Percentiles rank a stretch among this genome's conserved stretches.
These are phyloP conservation scores for Mythimna albipuncta DNA, from an alignment of 2,888 invertebrate genomes.

Conservation along the genomic window DNA sequence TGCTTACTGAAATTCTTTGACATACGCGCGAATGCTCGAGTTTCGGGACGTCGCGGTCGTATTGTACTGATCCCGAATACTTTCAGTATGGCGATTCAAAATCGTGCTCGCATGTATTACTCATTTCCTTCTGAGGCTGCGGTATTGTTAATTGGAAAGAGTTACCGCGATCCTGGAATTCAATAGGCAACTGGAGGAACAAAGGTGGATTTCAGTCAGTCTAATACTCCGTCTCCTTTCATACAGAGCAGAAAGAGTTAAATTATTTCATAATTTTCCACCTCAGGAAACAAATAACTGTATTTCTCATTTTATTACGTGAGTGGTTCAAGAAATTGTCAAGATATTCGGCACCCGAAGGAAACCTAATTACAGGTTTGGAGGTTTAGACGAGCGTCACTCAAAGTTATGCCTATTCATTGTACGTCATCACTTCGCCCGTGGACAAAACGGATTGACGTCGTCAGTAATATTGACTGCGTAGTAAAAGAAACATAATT, in stretches of 20 bases:
- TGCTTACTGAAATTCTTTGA: constrained; percentile 45
- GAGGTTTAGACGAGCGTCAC: background rate
- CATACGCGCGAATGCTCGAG: constrained; percentile 20
- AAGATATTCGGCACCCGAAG: background rate
- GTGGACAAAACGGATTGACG: constrained; percentile 26
- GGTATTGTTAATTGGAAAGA: too few relatives aligned
- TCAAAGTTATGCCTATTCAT: constrained; percentile 8
- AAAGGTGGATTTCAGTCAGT: too few relatives aligned
- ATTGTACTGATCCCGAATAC: background rate
- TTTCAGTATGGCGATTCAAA: background rate
- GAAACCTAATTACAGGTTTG: background rate
- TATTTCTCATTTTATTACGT: background rate
- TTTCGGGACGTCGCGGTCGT: background rate
- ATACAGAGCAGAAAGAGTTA: too few relatives aligned
- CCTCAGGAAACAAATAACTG: too few relatives aligned
- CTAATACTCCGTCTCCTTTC: too few relatives aligned
- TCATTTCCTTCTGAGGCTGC: background rate
- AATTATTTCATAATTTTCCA: too few relatives aligned
- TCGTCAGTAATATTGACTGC: constrained; percentile 20
- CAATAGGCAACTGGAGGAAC: too few relatives aligned
- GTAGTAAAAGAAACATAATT: constrained; percentile 26
- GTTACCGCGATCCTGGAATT: too few relatives aligned
- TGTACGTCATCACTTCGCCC: constrained; percentile 7
- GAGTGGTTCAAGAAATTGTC: background rate
- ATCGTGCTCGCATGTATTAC: background rate